Conservation (phyloP, 53 echinoderm and acorn worm species). For the Mesocentrotus franciscanus region DNA sequence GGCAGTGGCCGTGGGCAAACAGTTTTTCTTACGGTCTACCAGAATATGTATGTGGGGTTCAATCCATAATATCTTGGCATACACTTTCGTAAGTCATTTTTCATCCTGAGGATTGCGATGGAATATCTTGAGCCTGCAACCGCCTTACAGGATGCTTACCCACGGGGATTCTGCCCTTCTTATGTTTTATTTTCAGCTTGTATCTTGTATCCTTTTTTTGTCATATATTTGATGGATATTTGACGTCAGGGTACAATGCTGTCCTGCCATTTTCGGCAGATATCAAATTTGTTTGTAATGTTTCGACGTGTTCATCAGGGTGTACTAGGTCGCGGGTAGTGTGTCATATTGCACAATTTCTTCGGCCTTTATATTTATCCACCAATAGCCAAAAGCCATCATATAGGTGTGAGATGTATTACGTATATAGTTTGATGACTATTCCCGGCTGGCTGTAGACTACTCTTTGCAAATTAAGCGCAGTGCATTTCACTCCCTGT, state of each 20-base stretch:
- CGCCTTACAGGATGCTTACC: not conserved
- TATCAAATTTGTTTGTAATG: too few relatives aligned
- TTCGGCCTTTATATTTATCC: too few relatives aligned
- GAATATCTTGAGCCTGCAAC: not conserved
- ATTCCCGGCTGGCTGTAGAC: too few relatives aligned
- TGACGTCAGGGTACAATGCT: not conserved
- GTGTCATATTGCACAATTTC: too few relatives aligned
- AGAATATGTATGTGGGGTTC: not conserved
- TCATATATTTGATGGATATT: not conserved
- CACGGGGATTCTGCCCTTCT: not conserved
- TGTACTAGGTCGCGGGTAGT: not conserved
- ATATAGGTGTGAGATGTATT: too few relatives aligned
- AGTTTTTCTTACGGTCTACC: not conserved
- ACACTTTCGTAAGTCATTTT: not conserved
- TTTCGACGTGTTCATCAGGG: not conserved
- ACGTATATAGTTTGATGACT: too few relatives aligned
- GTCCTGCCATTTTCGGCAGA: not conserved
- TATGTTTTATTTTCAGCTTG: not conserved
- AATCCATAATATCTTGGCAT: not conserved
- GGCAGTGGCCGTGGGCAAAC: too few relatives aligned
- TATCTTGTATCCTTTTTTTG: not conserved
- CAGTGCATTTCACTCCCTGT: too few relatives aligned
- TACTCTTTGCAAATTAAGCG: too few relatives aligned
- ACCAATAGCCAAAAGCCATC: too few relatives aligned
- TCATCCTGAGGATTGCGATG: not conserved